A percentile compares a stretch with the other conserved stretches of the same genome.
Evolutionary conservation across 2,888 invertebrate species (phyloP).

Genomic region (Strigamia transsilvanica): DNA sequence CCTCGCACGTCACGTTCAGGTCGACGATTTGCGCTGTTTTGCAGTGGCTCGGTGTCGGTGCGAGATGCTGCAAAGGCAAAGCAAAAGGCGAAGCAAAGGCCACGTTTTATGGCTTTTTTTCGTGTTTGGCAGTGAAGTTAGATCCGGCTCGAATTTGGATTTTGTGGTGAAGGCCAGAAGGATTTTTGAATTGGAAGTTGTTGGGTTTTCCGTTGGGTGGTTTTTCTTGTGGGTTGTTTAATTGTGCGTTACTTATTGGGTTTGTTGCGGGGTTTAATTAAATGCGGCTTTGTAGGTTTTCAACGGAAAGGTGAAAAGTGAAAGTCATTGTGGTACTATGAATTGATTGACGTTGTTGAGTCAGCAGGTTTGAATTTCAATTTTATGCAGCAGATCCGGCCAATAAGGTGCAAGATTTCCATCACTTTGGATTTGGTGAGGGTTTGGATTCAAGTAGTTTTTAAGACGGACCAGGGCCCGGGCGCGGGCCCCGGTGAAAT

Average conservation of each 20-base stretch:
- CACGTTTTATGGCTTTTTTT: not conserved
- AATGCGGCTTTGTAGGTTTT: not conserved
- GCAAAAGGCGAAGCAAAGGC: not conserved
- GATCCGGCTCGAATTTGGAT: not conserved
- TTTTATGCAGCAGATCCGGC: not conserved
- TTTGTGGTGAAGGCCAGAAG: not conserved
- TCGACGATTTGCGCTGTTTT: slow-evolving; percentile 67
- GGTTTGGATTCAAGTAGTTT: too few species aligned
- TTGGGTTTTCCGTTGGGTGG: too few species aligned
- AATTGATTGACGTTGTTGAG: not conserved
- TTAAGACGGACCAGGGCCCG: too few species aligned
- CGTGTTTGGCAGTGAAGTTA: not conserved
- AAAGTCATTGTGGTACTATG: not conserved
- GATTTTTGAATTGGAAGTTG: too few species aligned
- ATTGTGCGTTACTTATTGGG: not conserved
- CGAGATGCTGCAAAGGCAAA: not conserved
- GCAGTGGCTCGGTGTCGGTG: not conserved
- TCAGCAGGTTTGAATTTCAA: not conserved
- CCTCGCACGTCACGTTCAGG: slow-evolving; percentile 72
- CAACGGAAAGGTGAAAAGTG: not conserved
- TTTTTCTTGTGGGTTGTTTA: too few species aligned
- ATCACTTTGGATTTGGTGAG: too few species aligned
- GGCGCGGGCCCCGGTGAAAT: too few species aligned
- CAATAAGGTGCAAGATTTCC: too few species aligned
- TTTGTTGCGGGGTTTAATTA: not conserved